A percentile compares a stretch with the other conserved stretches of the same genome.
Evolutionary conservation across 2,113 vertebrate species (phyloP).

Genomic region (Raja brachyura): DNA sequence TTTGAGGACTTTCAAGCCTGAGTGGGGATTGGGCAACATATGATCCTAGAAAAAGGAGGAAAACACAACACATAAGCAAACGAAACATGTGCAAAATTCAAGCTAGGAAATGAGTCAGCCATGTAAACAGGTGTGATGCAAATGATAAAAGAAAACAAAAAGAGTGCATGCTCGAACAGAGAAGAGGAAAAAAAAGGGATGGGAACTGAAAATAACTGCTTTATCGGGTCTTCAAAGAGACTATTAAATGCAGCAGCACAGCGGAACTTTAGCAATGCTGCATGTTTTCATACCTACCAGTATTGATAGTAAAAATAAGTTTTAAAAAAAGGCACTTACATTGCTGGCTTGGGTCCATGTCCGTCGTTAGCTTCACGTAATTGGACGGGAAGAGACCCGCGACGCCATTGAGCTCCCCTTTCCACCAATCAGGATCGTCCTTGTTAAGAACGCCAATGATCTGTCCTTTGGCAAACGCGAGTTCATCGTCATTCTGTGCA

Average conservation of each 20-base stretch:
- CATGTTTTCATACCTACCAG: slow-evolving; percentile 46
- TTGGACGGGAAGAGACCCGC: slow-evolving; percentile 97
- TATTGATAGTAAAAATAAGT: slow-evolving; percentile 2
- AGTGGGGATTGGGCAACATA: slow-evolving; percentile 99
- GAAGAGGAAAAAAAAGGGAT: slow-evolving; percentile 42
- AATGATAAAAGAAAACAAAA: slow-evolving; percentile 49
- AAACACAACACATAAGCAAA: slow-evolving; percentile 99
- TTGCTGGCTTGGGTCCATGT: slow-evolving; percentile 96
- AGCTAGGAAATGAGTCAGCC: slow-evolving; percentile 67
- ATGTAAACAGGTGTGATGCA: slow-evolving; percentile 56
- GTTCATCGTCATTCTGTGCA: slow-evolving; percentile 96
- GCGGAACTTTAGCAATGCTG: slow-evolving; percentile 64
- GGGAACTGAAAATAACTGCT: slow-evolving; percentile 50
- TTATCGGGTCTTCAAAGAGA: slow-evolving; percentile 69
- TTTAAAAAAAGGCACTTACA: slow-evolving; percentile 72
- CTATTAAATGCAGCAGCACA: slow-evolving; percentile 50
- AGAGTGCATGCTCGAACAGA: slow-evolving; percentile 42
- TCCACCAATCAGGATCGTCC: slow-evolving; percentile 99
- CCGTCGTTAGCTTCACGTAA: slow-evolving; percentile 95
- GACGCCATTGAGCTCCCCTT: slow-evolving; percentile 85
- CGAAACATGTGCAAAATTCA: slow-evolving; percentile 80
- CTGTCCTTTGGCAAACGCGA: slow-evolving; percentile 95
- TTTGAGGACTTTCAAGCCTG: slow-evolving; percentile 99
- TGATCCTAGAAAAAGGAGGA: slow-evolving; percentile 99
- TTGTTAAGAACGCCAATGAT: slow-evolving; percentile 91